Conservation (phyloP, 2,113 vertebrate species). For the Pandion haliaetus region DNA sequence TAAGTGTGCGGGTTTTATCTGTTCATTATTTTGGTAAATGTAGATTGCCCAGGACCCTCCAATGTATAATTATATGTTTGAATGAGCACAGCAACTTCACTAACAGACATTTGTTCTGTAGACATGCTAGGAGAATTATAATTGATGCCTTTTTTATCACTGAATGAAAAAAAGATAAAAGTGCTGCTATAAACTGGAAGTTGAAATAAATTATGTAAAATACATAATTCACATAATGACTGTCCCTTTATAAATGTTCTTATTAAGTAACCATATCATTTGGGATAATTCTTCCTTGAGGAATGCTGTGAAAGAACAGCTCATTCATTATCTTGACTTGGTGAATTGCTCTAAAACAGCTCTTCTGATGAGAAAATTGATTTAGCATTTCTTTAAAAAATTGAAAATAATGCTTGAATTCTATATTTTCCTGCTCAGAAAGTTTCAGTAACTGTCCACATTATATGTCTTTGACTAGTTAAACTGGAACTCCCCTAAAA, state of each 20-base stretch:
- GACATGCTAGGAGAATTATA: conserved; percentile 43
- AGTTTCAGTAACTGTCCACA: neutral
- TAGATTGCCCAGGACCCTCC: conserved; percentile 2
- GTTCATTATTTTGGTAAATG: conserved; percentile 33
- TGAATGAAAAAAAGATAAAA: conserved; percentile 51
- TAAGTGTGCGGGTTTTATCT: neutral
- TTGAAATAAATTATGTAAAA: conserved; percentile 62
- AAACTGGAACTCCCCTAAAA: neutral
- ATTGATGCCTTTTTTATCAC: conserved; percentile 46
- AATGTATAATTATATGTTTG: conserved; percentile 33
- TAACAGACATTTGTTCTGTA: conserved; percentile 33
- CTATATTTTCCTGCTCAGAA: neutral
- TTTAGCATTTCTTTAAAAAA: conserved; percentile 53
- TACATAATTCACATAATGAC: conserved; percentile 55
- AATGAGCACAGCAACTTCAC: conserved; percentile 49
- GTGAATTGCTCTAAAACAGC: conserved; percentile 49
- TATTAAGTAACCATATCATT: conserved; percentile 63
- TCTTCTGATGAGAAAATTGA: conserved; percentile 31
- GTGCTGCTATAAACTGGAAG: conserved; percentile 37
- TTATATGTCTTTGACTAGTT: neutral
- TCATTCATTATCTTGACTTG: conserved; percentile 62
- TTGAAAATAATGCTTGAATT: conserved; percentile 21
- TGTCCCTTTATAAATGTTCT: conserved; percentile 54
- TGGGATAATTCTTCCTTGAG: conserved; percentile 51
- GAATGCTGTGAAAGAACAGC: conserved; percentile 22